Conservation (phyloP, 2,888 invertebrate species). For the Salpingus planirostris region DNA sequence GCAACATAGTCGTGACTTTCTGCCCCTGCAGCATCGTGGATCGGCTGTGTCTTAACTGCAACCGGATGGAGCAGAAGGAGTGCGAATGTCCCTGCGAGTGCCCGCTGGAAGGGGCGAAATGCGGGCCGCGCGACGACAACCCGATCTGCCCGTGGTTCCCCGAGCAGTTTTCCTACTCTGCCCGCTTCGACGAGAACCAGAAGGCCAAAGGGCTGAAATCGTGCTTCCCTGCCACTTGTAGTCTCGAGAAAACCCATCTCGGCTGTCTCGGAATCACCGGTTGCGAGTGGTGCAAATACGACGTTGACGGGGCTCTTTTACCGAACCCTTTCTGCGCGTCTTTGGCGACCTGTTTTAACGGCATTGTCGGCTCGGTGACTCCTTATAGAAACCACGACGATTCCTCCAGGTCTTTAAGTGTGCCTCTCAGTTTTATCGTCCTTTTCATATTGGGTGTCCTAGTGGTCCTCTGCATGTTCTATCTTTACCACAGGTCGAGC, state of each 20-base stretch:
- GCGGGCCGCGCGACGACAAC: constrained; percentile 32
- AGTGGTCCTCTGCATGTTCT: constrained; percentile 64
- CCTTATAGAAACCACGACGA: constrained; percentile 61
- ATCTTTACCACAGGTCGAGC: constrained; percentile 63
- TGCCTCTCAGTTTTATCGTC: constrained; percentile 78
- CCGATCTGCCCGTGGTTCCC: constrained; percentile 30
- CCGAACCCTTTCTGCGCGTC: constrained; percentile 69
- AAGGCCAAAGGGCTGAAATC: constrained; percentile 40
- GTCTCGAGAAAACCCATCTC: constrained; percentile 52
- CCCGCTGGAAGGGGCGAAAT: constrained; percentile 39
- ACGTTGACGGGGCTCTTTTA: constrained; percentile 65
- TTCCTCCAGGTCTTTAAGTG: constrained; percentile 46
- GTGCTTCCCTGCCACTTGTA: constrained; percentile 63
- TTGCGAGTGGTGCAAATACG: constrained; percentile 86
- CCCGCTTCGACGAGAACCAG: constrained; percentile 18
- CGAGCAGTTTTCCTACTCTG: constrained; percentile 18
- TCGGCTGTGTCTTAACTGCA: constrained; percentile 82
- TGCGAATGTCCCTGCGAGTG: constrained; percentile 96
- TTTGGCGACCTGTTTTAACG: constrained; percentile 76
- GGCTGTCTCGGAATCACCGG: constrained; percentile 66
- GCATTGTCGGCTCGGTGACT: constrained; percentile 71
- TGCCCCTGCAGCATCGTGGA: constrained; percentile 90
- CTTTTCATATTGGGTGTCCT: constrained; percentile 51
- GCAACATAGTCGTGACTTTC: constrained; percentile 71
- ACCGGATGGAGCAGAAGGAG: constrained; percentile 88